Base-by-base conservation (phyloP, 1,140 invertebrate genomes). In the Platyura marginata region DNA sequence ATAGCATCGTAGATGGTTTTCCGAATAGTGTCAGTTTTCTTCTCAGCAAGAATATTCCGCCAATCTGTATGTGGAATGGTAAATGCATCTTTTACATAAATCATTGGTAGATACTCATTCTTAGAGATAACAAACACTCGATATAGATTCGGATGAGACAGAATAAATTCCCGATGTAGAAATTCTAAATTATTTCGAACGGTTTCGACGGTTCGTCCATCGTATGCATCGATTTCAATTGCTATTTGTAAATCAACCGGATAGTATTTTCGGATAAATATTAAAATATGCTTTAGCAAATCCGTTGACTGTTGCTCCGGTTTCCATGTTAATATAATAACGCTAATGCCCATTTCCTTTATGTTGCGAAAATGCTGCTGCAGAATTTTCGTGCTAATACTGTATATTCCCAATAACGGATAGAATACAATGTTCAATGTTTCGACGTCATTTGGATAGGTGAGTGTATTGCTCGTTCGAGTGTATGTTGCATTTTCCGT, bases 71-170 rank as follows among this genome's bases (percentile, higher is more conserved):
- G 63, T 39, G 65, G 65, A 21, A 68, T 61, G 38, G 68, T 59
- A 44, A 72, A 71, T 1, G 71, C 71, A 50, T 74, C 69, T 47
- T 70, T 71, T 32, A 75, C 61, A 46, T 74, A 75, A 38, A 72
- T 61, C 3, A 75, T 67, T 1, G 72, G 72, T 8, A 73, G 43
- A 37, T 51, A 33, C 2, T 47, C 48, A 0, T 51, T 43, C 11
- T 48, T 49, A 9, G 55, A 51, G 34, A 62, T 55, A 49, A 61
- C 68, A 49, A 57, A 58, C 8, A 70, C 59, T 38, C 61, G 59
- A 49, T 70, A 71, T 22, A 74, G 61, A 5, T 67, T 67, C 5
- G 65, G 65, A 51, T 70, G 63, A 4, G 55, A 59, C 2, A 56
- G 56, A 48, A 55, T 55, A 37, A 45, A 42, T 9, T 44, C 44